A percentile compares a stretch with the other conserved stretches of the same genome.
Conservation (phyloP, 2,888 invertebrate species). For the Cylloceria caligata region DNA sequence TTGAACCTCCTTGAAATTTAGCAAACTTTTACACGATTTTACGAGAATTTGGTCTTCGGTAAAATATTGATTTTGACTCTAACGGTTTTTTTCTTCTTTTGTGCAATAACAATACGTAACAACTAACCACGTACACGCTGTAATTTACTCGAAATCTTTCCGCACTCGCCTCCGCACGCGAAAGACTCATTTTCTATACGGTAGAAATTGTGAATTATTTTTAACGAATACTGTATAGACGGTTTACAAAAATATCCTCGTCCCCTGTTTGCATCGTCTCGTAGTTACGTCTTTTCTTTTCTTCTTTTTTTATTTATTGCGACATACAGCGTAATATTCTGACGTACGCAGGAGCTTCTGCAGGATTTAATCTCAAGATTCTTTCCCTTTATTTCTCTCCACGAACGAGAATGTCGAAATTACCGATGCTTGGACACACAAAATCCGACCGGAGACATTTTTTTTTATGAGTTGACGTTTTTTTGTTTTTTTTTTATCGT, state of each 20-base stretch:
- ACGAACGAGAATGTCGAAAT: slow-evolving; percentile 63
- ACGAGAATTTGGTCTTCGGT: not conserved
- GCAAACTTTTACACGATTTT: slow-evolving; percentile 26
- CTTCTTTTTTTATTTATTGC: slow-evolving; percentile 22
- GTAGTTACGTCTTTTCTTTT: slow-evolving; percentile 32
- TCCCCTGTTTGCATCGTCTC: slow-evolving; percentile 40
- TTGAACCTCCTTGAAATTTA: slow-evolving; percentile 12
- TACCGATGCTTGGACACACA: slow-evolving; percentile 16
- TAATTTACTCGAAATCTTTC: slow-evolving; percentile 11
- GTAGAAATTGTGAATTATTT: slow-evolving; percentile 57
- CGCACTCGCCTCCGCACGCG: slow-evolving; percentile 10
- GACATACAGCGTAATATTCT: not conserved
- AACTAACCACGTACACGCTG: slow-evolving; percentile 3
- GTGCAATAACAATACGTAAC: not conserved
- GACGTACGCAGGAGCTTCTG: not conserved
- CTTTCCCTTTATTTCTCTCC: not conserved
- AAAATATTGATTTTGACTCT: slow-evolving; percentile 9
- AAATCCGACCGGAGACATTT: slow-evolving; percentile 6
- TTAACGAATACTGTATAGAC: slow-evolving; percentile 73
- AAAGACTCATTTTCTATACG: slow-evolving; percentile 43
- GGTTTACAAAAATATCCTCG: slow-evolving; percentile 76
- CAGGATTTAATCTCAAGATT: not conserved
- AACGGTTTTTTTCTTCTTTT: not conserved
- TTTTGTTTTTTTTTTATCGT: not conserved
- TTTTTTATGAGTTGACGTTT: not conserved